A percentile compares a stretch with the other conserved stretches of the same genome.
These are phyloP conservation scores for Beris morrisii DNA, from an alignment of 2,888 invertebrate species.

Conservation along the genomic window DNA sequence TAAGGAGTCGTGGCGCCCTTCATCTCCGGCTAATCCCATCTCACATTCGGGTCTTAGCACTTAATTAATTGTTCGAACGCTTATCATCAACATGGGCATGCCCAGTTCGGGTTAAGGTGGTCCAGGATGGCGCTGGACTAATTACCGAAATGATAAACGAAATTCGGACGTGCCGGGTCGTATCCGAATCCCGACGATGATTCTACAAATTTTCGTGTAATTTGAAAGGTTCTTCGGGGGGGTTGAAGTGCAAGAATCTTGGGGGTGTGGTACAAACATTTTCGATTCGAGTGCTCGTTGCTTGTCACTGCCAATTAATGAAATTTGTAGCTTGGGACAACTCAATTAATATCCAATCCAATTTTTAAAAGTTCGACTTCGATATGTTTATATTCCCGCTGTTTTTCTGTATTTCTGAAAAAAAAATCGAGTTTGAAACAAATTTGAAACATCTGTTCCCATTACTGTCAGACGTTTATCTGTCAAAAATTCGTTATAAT, in stretches of 20 bases:
- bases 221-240: not conserved
- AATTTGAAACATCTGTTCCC: slow-evolving; percentile 12
- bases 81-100: slow-evolving; percentile 15
- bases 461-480: not conserved
- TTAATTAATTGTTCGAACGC: slow-evolving; percentile 34
- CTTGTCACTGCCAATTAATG: slow-evolving; percentile 24
- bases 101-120: not conserved
- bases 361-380: not conserved
- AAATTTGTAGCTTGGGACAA: slow-evolving; percentile 19
- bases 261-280: not conserved
- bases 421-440: not conserved
- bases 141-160: slow-evolving; percentile 29
- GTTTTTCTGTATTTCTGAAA: not conserved
- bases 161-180: slow-evolving; percentile 28
- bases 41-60: slow-evolving; percentile 34
- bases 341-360: slow-evolving; percentile 17
- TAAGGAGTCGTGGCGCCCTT: slow-evolving; percentile 7
- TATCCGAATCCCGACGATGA: not conserved
- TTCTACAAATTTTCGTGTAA: slow-evolving; percentile 9
- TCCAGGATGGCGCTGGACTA: slow-evolving; percentile 5
- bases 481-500: not conserved
- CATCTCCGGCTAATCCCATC: slow-evolving; percentile 32
- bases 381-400: not conserved
- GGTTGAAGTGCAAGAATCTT: not conserved
- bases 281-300: not conserved